These are phyloP conservation scores for Mastomys coucha DNA, from an alignment of 2,113 vertebrate genomes.

Conservation along the genomic window DNA sequence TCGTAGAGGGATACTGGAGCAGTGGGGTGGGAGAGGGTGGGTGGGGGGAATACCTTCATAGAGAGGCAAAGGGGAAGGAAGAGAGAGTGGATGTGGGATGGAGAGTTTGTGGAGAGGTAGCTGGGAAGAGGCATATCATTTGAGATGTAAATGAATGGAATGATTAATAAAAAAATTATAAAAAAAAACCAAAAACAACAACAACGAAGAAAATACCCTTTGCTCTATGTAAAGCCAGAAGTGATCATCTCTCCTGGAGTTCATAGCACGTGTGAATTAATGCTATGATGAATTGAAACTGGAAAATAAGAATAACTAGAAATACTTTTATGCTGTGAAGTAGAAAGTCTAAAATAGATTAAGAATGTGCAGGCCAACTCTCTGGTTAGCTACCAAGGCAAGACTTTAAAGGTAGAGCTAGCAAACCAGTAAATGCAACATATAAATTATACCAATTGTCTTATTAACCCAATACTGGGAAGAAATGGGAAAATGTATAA, in stretches of 20 bases:
- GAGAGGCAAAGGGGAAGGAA: too few species aligned
- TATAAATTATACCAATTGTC: not conserved
- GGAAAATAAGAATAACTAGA: not conserved
- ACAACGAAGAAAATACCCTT: too few species aligned
- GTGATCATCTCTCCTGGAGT: not conserved
- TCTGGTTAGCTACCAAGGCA: not conserved
- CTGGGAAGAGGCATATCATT: too few species aligned
- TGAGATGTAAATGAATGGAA: too few species aligned
- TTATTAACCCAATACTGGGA: not conserved
- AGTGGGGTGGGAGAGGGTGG: too few species aligned
- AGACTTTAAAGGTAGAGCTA: not conserved
- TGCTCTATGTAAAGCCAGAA: not conserved
- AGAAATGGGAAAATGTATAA: not conserved
- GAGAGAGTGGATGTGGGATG: too few species aligned
- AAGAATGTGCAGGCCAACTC: not conserved
- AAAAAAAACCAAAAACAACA: too few species aligned
- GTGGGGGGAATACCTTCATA: too few species aligned
- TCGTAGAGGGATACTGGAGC: too few species aligned
- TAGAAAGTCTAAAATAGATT: not conserved
- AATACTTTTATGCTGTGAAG: not conserved
- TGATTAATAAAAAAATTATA: too few species aligned
- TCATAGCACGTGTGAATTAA: not conserved
- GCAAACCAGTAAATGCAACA: not conserved
- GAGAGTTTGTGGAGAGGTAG: too few species aligned
- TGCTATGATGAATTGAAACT: not conserved